Conservation (phyloP, 2,797 vertebrate species). For the Huso huso region DNA sequence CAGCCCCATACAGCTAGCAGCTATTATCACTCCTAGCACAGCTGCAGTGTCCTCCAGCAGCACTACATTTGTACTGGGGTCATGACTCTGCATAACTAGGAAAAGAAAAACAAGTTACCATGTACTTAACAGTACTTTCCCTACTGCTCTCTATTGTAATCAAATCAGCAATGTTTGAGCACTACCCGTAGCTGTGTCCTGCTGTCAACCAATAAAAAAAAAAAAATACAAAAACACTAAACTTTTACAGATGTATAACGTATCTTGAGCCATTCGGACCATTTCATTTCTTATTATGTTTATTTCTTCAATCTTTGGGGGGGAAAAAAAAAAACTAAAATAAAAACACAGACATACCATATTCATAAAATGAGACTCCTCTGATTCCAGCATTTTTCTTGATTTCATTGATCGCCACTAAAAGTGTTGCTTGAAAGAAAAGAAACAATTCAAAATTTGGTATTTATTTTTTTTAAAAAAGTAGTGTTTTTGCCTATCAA, state of each 20-base stretch:
- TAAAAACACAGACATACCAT: slow-evolving; percentile 65
- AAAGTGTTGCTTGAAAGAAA: slow-evolving; percentile 66
- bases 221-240: neutral
- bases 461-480: no score
- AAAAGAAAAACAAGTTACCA: slow-evolving; percentile 18
- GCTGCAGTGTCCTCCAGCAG: slow-evolving; percentile 91
- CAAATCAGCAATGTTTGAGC: neutral
- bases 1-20: slow-evolving; percentile 88
- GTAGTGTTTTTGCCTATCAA: neutral
- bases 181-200: neutral
- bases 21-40: slow-evolving; percentile 82
- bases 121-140: neutral
- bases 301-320: neutral
- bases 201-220: neutral
- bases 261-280: no score
- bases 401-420: slow-evolving; percentile 93
- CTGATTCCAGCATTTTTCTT: slow-evolving; percentile 74
- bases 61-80: slow-evolving; percentile 95
- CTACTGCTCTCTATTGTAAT: neutral
- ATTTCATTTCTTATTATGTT: no score
- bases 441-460: no score
- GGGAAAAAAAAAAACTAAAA: neutral
- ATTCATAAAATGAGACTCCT: slow-evolving; percentile 84
- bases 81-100: slow-evolving; percentile 86
- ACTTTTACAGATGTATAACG: no score